phyloP scores from a whole-genome alignment of 2,797 vertebrate species.

The Rhinophrynus dorsalis region DNA sequence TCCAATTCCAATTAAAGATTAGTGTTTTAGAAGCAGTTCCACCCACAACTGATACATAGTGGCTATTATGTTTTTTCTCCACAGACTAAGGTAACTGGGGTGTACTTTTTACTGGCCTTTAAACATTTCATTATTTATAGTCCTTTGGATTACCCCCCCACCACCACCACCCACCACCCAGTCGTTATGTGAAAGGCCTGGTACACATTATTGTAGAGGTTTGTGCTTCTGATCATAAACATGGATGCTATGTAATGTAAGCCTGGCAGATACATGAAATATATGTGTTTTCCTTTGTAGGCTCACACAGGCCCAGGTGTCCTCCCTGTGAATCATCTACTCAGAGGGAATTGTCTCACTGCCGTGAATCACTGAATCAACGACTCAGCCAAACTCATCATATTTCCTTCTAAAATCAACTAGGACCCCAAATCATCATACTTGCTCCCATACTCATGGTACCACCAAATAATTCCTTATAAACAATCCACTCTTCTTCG shows the following conservation, averaged over 20 bases:
- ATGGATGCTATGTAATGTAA: slow-evolving; percentile 4
- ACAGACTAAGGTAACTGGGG: no score
- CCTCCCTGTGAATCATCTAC: background rate
- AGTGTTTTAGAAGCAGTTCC: no score
- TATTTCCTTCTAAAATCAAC: background rate
- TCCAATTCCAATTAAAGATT: no score
- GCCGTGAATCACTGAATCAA: background rate
- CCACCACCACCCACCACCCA: no score
- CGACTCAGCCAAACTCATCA: background rate
- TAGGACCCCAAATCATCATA: background rate
- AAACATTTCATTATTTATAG: no score
- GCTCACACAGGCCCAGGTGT: background rate
- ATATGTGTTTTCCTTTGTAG: slow-evolving; percentile 14
- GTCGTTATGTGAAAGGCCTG: no score
- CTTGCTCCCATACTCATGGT: background rate
- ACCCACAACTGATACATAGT: no score
- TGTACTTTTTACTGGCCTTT: no score
- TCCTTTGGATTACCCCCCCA: no score
- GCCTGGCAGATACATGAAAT: slow-evolving; percentile 18
- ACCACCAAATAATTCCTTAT: no score
- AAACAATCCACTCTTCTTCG: background rate
- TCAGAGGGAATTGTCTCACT: background rate
- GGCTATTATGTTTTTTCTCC: no score
- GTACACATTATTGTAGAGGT: no score
- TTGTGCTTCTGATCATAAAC: background rate